These are phyloP conservation scores for Diloba caeruleocephala DNA, from an alignment of 2,888 invertebrate genomes.

Conservation along the genomic window DNA sequence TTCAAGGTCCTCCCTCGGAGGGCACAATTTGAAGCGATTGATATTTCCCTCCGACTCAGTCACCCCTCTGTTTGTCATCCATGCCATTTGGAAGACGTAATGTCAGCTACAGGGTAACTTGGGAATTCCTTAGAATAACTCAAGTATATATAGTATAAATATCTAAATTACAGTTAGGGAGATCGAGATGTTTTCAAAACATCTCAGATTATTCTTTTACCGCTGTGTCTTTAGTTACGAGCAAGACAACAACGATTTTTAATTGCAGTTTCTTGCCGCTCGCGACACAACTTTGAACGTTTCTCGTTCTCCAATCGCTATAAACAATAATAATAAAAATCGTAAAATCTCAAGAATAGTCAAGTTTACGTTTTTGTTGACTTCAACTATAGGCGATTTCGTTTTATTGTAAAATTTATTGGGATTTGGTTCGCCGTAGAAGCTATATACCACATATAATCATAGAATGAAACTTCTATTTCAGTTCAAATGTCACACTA, in stretches of 20 bases:
- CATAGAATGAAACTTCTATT: slow-evolving; percentile 25
- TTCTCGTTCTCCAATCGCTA: slow-evolving; percentile 15
- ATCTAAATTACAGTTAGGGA: slow-evolving; percentile 11
- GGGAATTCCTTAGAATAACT: slow-evolving; percentile 57
- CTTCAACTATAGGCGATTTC: too few species aligned
- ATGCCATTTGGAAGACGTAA: slow-evolving; percentile 62
- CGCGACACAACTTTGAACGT: slow-evolving; percentile 15
- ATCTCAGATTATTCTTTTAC: slow-evolving; percentile 8
- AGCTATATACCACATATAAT: too few species aligned
- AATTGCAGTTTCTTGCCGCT: slow-evolving; percentile 29
- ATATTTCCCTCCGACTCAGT: slow-evolving; percentile 67
- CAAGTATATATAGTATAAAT: slow-evolving; percentile 39
- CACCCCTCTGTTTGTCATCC: slow-evolving; percentile 60
- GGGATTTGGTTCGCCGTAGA: too few species aligned
- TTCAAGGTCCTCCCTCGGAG: slow-evolving; percentile 72
- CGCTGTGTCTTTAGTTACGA: slow-evolving; percentile 21
- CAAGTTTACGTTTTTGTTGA: too few species aligned
- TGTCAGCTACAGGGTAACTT: slow-evolving; percentile 54
- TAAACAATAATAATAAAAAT: slow-evolving; percentile 15
- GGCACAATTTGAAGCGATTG: slow-evolving; percentile 72
- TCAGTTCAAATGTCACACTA: slow-evolving; percentile 25
- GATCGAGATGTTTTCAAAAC: slow-evolving; percentile 22
- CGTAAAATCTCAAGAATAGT: too few species aligned
- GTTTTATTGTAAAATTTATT: too few species aligned
- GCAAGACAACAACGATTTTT: slow-evolving; percentile 24